Evolutionary conservation across 2,113 vertebrate genomes (phyloP), one percentile per base, ranked within the genome.

Genomic region (Zosterops borbonicus): DNA sequence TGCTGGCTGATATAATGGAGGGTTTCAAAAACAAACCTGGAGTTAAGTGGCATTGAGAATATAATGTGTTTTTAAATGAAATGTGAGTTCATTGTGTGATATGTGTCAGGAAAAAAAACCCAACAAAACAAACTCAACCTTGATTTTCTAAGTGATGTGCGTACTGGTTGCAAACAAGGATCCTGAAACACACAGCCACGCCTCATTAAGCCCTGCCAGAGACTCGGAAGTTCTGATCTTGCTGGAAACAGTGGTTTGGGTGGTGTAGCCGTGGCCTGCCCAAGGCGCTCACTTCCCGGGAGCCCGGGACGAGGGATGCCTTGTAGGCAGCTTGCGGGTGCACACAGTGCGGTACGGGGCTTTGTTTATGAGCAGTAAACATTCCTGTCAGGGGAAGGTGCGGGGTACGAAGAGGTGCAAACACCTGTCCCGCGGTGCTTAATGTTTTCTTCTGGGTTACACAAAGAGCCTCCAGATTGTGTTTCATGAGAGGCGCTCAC

Each of bases 281-380:
- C 41, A 5, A 2, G n/a, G 41, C 18, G 3, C 46, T 59, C 18
- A 4, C 41, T 59, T 29, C 59, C 44, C 8, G 14, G 22, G 35
- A 35, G 33, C 52, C 56, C 1, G 9, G 31, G 47, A 4, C 4
- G 6, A 33, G 19, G 31, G 15, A 28, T 55, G 65, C 42, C 62
- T 35, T 15, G 7, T 17, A 2, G 56, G 35, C 39, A 37, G 25
- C 41, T 73, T 69, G 35, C 27, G 7, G 3, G 20, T 53, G 7
- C 47, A 11, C 44, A 9, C 16, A 1, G 0, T 2, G 8, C 12
- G 4, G 19, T 4, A 2, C 6, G 9, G 62, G 41, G 18, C 39
- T 63, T 37, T 68, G 28, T 39, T 65, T 25, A 0, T 29, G 25
- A 23, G 16, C 24, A 12, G 31, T 8, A 29, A 87, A 16, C 4